Percentiles rank a stretch among this genome's conserved stretches.
Conservation (phyloP, 2,888 invertebrate genomes). For the Nemapogon koenigi region DNA sequence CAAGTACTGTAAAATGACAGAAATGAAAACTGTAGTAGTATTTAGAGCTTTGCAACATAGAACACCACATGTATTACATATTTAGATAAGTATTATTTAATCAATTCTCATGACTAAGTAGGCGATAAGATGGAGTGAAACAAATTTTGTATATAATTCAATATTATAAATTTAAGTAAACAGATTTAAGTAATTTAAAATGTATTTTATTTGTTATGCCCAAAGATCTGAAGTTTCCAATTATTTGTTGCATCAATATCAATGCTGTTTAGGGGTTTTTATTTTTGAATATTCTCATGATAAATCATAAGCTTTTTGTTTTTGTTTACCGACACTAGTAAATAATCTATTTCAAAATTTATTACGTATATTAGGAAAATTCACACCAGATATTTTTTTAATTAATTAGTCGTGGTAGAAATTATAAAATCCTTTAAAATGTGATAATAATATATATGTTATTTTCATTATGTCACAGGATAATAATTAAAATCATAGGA, state of each 20-base stretch:
- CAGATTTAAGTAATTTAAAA: constrained; percentile 54
- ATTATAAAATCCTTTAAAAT: too few species aligned
- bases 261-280: neutral
- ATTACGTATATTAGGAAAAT: too few species aligned
- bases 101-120: constrained; percentile 55
- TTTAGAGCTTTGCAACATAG: constrained; percentile 34
- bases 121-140: constrained; percentile 54
- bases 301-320: neutral
- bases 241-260: too few species aligned
- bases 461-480: too few species aligned
- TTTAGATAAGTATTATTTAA: constrained; percentile 57
- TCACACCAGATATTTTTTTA: too few species aligned
- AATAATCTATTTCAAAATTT: too few species aligned
- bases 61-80: constrained; percentile 44
- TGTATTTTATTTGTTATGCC: constrained; percentile 54
- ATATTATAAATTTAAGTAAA: constrained; percentile 58
- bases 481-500: too few species aligned
- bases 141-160: constrained; percentile 60
- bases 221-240: constrained; percentile 53
- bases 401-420: too few species aligned
- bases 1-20: too few species aligned
- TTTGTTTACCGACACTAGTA: too few species aligned
- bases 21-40: too few species aligned
- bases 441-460: too few species aligned
- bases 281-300: neutral